Percentiles rank a stretch among this genome's conserved stretches.
phyloP scores from a whole-genome alignment of 2,113 vertebrate species.

The Edolisoma coerulescens region DNA sequence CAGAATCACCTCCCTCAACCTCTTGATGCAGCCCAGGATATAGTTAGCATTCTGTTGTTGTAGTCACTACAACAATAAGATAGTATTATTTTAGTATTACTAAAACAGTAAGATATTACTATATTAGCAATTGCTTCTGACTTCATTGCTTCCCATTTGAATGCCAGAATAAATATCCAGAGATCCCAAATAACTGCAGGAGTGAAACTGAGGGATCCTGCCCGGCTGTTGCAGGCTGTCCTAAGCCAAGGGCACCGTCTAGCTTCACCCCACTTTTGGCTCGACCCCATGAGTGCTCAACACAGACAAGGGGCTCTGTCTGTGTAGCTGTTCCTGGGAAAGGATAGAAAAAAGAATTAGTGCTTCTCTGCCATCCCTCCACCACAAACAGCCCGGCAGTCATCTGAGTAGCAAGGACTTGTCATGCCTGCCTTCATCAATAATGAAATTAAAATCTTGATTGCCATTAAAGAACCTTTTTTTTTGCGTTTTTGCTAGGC shows the following conservation, averaged over 20 bases:
- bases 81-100: neutral
- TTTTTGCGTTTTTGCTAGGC: neutral
- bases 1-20: neutral
- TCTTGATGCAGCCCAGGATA: neutral
- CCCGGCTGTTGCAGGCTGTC: accelerated
- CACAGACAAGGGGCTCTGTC: neutral
- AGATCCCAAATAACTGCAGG: neutral
- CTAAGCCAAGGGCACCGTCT: neutral
- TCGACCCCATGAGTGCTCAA: accelerated
- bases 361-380: neutral
- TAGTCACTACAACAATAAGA: neutral
- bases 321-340: neutral
- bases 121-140: neutral
- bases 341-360: neutral
- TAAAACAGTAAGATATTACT: neutral
- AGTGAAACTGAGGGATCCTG: neutral
- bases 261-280: neutral
- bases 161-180: neutral
- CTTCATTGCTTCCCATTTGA: neutral
- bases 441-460: neutral
- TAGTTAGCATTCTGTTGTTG: neutral
- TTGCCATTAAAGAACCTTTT: neutral
- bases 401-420: neutral
- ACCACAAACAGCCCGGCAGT: neutral
- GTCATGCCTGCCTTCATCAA: neutral